Conservation (phyloP, 2,797 vertebrate species). For the Mycteria americana region DNA sequence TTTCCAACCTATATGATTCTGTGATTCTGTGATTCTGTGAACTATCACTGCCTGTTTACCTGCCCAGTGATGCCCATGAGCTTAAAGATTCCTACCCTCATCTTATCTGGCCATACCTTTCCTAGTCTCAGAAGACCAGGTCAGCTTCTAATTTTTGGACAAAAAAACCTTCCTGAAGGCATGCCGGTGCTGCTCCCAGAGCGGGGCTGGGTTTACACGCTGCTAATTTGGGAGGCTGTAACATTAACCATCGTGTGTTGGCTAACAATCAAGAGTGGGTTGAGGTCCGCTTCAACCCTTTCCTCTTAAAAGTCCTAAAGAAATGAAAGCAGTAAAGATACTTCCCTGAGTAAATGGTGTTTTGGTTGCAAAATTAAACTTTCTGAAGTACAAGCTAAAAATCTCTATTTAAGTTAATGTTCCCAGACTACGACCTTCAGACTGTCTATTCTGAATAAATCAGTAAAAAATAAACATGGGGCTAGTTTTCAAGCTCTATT, state of each 20-base stretch:
- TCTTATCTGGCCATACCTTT: not conserved
- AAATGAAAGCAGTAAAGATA: not conserved
- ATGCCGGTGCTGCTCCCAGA: not conserved
- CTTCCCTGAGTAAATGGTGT: not conserved
- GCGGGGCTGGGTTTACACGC: rapidly evolving
- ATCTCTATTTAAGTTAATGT: not conserved
- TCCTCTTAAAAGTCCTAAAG: not conserved
- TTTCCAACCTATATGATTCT: no score
- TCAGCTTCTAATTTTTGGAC: not conserved
- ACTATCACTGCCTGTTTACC: rapidly evolving
- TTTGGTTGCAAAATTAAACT: not conserved
- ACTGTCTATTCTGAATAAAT: not conserved
- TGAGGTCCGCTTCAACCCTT: not conserved
- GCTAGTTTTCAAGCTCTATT: not conserved
- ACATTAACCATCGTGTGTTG: rapidly evolving
- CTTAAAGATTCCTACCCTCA: not conserved
- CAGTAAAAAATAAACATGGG: not conserved
- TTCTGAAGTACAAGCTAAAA: not conserved
- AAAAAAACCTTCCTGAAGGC: not conserved
- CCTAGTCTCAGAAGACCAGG: not conserved
- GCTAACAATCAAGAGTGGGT: not conserved
- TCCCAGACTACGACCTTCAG: not conserved
- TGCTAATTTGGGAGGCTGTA: not conserved
- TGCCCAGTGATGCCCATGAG: rapidly evolving
- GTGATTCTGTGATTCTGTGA: no score